Base-by-base conservation (phyloP, 2,113 vertebrate species). In the Marcusenius ussheri region DNA sequence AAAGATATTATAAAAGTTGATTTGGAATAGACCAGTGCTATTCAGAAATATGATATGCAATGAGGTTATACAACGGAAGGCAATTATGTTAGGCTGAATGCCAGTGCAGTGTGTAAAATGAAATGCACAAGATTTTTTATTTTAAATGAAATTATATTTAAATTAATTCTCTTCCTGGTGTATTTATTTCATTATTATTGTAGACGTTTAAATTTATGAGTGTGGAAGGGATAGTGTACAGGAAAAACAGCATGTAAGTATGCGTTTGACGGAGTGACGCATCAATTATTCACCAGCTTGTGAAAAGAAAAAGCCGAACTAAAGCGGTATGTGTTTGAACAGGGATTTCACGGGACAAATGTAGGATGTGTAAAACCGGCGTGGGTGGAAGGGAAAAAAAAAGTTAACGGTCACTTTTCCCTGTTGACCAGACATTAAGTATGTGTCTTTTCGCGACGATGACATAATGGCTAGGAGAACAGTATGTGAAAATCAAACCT, bases 401-500 rank as follows among this genome's bases (percentile, higher is more conserved):
- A 53, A 87, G 85, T 87, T 87, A 51, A 47, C 50, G 85, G 85
- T 35, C 85, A 87, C 85, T 53, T 87, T 87, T 87, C 85, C 50
- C 85, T 53, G 85, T 53, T 87, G 85, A 87, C 85, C 85, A 53
- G 85, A 35, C 50, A 87, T 87, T 51, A 87, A 87, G 85, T 87
- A 87, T 53, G 85, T 87, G 85, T 87, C 50, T 87, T 87, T 87
- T 87, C 85, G 47, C 85, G n/a, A 87, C 27, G 85, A 87, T 87
- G 85, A 87, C 85, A 87, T 87, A 87, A 87, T 53, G 85, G 7
- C 85, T 56, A 31, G 83, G 83, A 84, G 83, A 84, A 84, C 83
- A 84, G 83, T 84, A 84, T 53, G 85, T 87, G 85, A 87, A 53
- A 87, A 87, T 87, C 47, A 51, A 56, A 53, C 47, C 49, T 56